Conservation (phyloP, 1,140 invertebrate genomes). For the Papilio dardanus region DNA sequence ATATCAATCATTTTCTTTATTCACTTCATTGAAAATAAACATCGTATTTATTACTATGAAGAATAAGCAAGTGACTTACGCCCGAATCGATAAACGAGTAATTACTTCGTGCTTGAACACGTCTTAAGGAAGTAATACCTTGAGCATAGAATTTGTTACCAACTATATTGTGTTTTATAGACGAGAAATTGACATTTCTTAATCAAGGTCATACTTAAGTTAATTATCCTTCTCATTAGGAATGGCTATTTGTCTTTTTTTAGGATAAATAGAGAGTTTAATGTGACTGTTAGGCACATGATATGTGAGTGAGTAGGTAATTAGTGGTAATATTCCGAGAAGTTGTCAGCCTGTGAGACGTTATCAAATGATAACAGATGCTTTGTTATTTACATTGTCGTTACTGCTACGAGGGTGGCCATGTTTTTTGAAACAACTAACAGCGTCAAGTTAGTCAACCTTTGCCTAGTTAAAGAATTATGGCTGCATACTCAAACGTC, state of each 20-base stretch:
- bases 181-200: too few species aligned
- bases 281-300: background rate
- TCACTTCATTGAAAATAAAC: background rate
- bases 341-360: slow-evolving; percentile 41
- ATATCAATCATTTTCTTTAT: slow-evolving; percentile 5
- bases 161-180: too few species aligned
- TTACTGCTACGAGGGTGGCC: slow-evolving; percentile 45
- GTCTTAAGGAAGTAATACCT: too few species aligned
- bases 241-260: background rate
- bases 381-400: slow-evolving; percentile 63
- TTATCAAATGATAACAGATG: slow-evolving; percentile 58
- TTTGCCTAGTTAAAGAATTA: too few species aligned
- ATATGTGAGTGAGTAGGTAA: slow-evolving; percentile 45
- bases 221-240: background rate
- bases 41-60: background rate
- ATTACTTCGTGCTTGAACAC: too few species aligned
- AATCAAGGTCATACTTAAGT: too few species aligned
- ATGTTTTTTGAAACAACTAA: background rate
- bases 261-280: background rate
- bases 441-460: background rate
- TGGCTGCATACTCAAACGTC: too few species aligned
- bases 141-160: too few species aligned
- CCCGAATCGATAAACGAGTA: too few species aligned
- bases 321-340: slow-evolving; percentile 66
- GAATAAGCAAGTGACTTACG: background rate